phyloP scores from a whole-genome alignment of 2,113 vertebrate species.

The Scartelaos histophorus region DNA sequence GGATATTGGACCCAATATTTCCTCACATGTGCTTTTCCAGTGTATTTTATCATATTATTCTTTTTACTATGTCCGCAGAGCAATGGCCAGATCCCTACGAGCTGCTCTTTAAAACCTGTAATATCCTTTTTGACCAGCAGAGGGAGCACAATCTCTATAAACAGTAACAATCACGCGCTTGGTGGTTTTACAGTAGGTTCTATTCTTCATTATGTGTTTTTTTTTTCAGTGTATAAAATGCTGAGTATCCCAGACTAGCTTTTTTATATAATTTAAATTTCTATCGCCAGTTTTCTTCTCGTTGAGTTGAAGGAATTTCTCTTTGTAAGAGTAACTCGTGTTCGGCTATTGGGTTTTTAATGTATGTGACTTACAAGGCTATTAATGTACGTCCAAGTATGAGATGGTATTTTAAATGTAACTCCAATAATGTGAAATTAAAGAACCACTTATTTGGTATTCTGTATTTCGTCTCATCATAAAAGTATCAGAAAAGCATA shows the following conservation, averaged over 20 bases:
- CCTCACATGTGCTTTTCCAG: not conserved
- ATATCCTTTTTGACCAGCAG: constrained; percentile 49
- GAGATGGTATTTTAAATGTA: constrained; percentile 7
- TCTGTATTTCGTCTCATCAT: not conserved
- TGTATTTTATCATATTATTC: not conserved
- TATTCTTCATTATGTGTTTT: not conserved
- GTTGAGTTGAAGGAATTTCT: not conserved
- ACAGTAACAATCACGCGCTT: not conserved
- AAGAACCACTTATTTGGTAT: constrained; percentile 13
- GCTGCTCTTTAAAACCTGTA: not conserved
- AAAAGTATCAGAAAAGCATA: too few relatives aligned
- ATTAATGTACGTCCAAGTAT: not conserved
- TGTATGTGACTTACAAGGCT: not conserved
- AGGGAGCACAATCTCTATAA: constrained; percentile 44
- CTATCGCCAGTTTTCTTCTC: not conserved
- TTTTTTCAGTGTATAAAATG: not conserved
- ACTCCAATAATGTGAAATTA: constrained; percentile 32
- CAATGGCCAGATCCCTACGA: constrained; percentile 37
- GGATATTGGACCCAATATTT: not conserved
- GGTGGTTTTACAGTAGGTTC: not conserved
- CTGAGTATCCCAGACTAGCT: not conserved
- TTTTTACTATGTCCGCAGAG: not conserved
- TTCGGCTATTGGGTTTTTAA: not conserved
- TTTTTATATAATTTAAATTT: constrained; percentile 3
- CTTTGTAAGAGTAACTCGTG: not conserved